These are phyloP conservation scores for Dendroctonus ponderosae DNA, from an alignment of 1,140 invertebrate species.

Conservation along the genomic window DNA sequence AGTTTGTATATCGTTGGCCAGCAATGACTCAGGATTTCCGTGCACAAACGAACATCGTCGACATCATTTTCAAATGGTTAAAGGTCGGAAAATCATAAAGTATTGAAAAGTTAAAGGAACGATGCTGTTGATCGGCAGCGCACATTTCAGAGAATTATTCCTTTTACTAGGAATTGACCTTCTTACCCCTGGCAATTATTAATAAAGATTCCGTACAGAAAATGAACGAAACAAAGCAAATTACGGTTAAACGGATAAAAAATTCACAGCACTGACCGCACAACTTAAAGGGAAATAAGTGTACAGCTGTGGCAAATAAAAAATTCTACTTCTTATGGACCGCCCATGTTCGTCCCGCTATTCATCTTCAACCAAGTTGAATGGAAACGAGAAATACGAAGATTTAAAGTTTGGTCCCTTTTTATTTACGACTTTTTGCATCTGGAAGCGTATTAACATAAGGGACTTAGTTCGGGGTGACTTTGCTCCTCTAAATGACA, in stretches of 20 bases:
- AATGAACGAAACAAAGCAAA: background rate
- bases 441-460: conserved; percentile 26
- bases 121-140: conserved; percentile 2
- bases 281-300: background rate
- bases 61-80: conserved; percentile 22
- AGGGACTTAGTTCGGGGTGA: conserved; percentile 25
- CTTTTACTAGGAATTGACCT: background rate
- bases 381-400: conserved; percentile 25
- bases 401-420: conserved; percentile 33
- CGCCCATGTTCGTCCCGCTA: background rate
- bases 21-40: conserved; percentile 1
- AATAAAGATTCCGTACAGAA: background rate
- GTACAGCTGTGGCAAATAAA: background rate
- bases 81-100: conserved; percentile 19
- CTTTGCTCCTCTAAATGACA: conserved; percentile 26
- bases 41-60: background rate
- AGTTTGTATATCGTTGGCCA: background rate
- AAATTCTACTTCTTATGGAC: background rate
- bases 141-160: background rate
- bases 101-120: conserved; percentile 17
- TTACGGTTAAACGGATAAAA: background rate
- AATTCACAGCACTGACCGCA: background rate
- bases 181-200: background rate
- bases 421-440: conserved; percentile 32
- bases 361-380: background rate